Evolutionary conservation across 2,888 invertebrate species (phyloP).

Genomic region (Latrodectus hesperus): DNA sequence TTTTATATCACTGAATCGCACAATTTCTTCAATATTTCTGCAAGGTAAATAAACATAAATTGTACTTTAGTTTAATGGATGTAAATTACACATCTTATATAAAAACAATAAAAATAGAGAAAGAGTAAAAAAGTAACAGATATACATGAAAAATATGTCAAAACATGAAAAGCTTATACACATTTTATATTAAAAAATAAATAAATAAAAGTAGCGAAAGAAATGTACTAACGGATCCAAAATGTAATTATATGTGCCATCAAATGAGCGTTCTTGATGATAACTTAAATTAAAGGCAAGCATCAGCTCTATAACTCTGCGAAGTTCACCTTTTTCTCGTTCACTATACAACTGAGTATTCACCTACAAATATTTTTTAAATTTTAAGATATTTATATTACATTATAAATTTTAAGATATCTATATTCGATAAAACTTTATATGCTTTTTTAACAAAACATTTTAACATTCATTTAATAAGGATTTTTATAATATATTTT

Average conservation of each 20-base stretch:
- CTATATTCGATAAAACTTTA: no score
- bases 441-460: no score
- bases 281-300: slow-evolving; percentile 91
- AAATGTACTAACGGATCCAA: slow-evolving; percentile 82
- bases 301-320: slow-evolving; percentile 86
- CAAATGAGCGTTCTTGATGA: slow-evolving; percentile 84
- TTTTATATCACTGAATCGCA: slow-evolving; percentile 76
- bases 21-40: slow-evolving; percentile 83
- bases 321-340: slow-evolving; percentile 82
- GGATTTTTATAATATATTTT: no score
- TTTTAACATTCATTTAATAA: no score
- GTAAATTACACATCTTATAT: background rate
- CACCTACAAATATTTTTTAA: slow-evolving; percentile 75
- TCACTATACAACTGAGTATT: slow-evolving; percentile 84
- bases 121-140: background rate
- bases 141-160: background rate
- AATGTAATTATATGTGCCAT: slow-evolving; percentile 84
- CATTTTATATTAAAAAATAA: background rate
- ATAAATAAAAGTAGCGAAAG: background rate
- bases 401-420: no score
- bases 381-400: no score
- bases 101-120: background rate
- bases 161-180: background rate
- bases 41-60: slow-evolving; percentile 36
- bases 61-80: background rate